These are phyloP conservation scores for Lacanobia wlatinum DNA, from an alignment of 2,888 invertebrate species.

Conservation along the genomic window DNA sequence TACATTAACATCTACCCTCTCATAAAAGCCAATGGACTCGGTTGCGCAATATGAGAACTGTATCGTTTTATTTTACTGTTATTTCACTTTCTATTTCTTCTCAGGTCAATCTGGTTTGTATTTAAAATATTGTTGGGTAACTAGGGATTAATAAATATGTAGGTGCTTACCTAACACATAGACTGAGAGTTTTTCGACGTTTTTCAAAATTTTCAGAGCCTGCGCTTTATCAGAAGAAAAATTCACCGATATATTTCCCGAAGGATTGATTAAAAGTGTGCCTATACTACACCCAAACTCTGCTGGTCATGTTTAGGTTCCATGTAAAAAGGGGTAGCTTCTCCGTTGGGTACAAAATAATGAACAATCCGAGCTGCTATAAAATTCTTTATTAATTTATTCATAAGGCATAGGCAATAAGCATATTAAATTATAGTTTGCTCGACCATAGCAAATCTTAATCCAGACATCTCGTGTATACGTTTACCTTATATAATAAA, in stretches of 20 bases:
- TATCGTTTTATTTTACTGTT: constrained; percentile 85
- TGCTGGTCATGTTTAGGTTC: too few relatives aligned
- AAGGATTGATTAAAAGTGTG: too few relatives aligned
- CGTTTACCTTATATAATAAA: neutral
- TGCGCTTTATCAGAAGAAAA: too few relatives aligned
- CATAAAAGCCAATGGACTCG: constrained; percentile 84
- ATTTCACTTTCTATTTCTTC: constrained; percentile 77
- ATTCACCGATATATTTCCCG: too few relatives aligned
- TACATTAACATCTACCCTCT: constrained; percentile 78
- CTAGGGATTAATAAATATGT: constrained; percentile 8
- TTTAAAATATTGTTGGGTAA: constrained; percentile 40
- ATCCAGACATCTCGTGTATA: neutral
- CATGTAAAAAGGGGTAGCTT: too few relatives aligned
- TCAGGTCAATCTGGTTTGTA: constrained; percentile 64
- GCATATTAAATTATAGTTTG: too few relatives aligned
- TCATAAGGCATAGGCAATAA: too few relatives aligned
- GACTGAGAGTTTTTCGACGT: neutral
- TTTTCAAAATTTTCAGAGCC: neutral
- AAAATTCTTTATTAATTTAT: too few relatives aligned
- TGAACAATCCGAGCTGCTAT: too few relatives aligned
- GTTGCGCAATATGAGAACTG: constrained; percentile 78
- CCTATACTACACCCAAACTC: too few relatives aligned
- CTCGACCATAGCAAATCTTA: neutral
- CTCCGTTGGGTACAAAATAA: too few relatives aligned
- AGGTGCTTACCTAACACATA: too few relatives aligned